Conservation (phyloP, 2,888 invertebrate genomes). For the Aleiodes testaceus region DNA sequence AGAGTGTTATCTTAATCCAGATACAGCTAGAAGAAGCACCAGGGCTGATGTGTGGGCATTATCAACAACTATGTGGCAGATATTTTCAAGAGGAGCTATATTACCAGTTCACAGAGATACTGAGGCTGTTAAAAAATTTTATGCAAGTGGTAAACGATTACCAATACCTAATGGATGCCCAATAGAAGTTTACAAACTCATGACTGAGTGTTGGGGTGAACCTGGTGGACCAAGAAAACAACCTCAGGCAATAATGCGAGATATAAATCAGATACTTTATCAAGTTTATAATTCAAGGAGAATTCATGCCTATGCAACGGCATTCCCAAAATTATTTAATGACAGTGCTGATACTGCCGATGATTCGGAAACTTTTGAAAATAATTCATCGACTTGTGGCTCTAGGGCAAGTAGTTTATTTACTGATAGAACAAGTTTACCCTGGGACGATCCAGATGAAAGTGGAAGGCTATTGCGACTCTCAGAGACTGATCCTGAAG, state of each 20-base stretch:
- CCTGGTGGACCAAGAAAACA: conserved; percentile 82
- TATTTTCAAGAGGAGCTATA: conserved; percentile 84
- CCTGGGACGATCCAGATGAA: conserved; percentile 65
- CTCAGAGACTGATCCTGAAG: conserved; percentile 54
- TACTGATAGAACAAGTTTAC: conserved; percentile 65
- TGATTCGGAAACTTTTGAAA: conserved; percentile 55
- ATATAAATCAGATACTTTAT: conserved; percentile 86
- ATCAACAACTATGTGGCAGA: conserved; percentile 94
- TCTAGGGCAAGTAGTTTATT: conserved; percentile 64
- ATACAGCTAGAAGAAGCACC: conserved; percentile 79
- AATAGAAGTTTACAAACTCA: conserved; percentile 82
- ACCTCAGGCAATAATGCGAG: conserved; percentile 90
- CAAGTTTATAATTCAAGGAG: conserved; percentile 80
- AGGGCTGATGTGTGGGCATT: conserved; percentile 93
- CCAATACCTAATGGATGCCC: conserved; percentile 83
- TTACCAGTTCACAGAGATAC: conserved; percentile 67
- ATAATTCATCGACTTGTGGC: conserved; percentile 67
- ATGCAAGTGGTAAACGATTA: conserved; percentile 80
- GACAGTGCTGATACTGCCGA: conserved; percentile 56
- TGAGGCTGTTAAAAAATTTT: conserved; percentile 66
- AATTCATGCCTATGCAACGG: conserved; percentile 77
- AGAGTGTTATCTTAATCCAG: conserved; percentile 83
- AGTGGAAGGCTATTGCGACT: conserved; percentile 54
- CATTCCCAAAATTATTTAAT: conserved; percentile 70
- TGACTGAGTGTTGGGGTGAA: conserved; percentile 87